phyloP scores from a whole-genome alignment of 2,113 vertebrate species.

The Poeciliopsis turrubarensis region DNA sequence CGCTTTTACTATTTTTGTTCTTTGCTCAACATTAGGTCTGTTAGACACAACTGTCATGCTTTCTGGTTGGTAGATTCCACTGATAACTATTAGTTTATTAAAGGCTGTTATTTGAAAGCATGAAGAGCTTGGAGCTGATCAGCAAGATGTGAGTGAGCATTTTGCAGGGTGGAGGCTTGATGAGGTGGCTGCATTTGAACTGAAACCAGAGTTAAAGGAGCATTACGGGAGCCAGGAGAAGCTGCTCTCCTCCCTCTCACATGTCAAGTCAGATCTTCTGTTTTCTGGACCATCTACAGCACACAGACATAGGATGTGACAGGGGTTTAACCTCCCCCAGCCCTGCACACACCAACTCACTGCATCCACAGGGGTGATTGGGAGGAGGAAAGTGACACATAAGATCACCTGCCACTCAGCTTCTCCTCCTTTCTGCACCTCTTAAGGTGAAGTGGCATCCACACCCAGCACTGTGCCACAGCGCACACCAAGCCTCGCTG shows the following conservation, averaged over 20 bases:
- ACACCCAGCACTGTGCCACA: constrained; percentile 59
- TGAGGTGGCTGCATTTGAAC: constrained; percentile 33
- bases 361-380: constrained; percentile 1
- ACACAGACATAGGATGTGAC: constrained; percentile 74
- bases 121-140: neutral
- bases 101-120: too few species aligned
- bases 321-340: constrained; percentile 71
- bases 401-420: constrained; percentile 64
- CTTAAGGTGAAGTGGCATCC: constrained; percentile 75
- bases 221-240: constrained; percentile 46
- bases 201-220: constrained; percentile 62
- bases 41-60: too few species aligned
- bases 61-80: neutral
- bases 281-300: constrained; percentile 60
- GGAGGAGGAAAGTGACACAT: constrained; percentile 41
- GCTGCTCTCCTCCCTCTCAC: constrained; percentile 73
- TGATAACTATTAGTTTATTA: neutral
- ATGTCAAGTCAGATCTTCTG: constrained; percentile 76
- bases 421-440: constrained; percentile 63
- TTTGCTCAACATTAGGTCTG: too few species aligned
- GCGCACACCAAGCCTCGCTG: constrained; percentile 13
- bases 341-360: neutral
- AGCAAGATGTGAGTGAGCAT: neutral
- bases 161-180: neutral
- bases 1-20: too few species aligned